Evolutionary conservation across 92 coral and sea anemone species (phyloP).

Genomic region (Pocillopora grandis): DNA sequence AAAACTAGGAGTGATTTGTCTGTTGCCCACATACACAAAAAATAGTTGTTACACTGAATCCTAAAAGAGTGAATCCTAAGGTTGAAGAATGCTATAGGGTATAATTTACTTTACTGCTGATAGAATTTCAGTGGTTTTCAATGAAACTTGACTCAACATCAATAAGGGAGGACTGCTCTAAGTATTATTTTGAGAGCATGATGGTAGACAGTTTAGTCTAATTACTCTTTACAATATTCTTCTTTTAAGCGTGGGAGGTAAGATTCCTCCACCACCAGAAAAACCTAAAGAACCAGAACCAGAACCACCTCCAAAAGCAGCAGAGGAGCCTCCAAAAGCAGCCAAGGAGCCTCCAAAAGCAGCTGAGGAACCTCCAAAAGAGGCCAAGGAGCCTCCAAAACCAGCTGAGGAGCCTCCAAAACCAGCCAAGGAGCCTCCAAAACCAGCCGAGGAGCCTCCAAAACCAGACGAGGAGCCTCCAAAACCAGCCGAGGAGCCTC

Average conservation of each 20-base stretch:
- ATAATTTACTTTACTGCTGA: no score
- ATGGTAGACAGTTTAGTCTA: not conserved
- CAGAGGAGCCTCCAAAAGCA: not conserved
- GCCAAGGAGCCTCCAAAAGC: slow-evolving; percentile 29
- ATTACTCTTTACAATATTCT: not conserved
- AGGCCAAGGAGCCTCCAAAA: not conserved
- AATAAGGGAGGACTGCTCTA: no score
- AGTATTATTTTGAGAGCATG: no score
- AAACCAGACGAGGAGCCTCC: slow-evolving; percentile 11
- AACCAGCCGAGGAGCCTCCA: not conserved
- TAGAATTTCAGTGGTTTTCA: no score
- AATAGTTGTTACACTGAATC: no score
- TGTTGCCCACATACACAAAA: no score
- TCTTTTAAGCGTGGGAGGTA: slow-evolving; percentile 47
- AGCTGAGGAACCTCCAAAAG: not conserved
- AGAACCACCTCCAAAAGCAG: slow-evolving; percentile 36
- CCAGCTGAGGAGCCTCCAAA: slow-evolving; percentile 27
- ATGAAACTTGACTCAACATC: no score
- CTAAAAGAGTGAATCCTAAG: no score
- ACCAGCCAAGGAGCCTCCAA: slow-evolving; percentile 25
- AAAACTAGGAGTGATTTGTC: no score
- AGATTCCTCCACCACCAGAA: slow-evolving; percentile 54
- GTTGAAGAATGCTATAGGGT: no score
- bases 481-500: not conserved
- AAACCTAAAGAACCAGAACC: slow-evolving; percentile 57